These are phyloP conservation scores for Laothoe populi DNA, from an alignment of 2,888 invertebrate species.

Conservation along the genomic window DNA sequence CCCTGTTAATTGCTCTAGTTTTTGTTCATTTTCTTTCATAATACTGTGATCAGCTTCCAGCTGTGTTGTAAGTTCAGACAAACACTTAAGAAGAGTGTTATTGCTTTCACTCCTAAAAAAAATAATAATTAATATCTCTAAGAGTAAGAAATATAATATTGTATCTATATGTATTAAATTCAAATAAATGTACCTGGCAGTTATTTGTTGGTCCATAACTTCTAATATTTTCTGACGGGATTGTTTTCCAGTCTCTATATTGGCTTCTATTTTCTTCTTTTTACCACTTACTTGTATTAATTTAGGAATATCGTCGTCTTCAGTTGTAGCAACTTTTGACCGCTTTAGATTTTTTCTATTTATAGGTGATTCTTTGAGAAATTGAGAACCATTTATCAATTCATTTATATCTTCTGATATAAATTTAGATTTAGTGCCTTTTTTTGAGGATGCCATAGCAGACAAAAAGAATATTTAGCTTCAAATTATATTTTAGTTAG, in stretches of 20 bases:
- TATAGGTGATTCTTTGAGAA: slow-evolving; percentile 57
- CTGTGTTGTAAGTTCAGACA: slow-evolving; percentile 58
- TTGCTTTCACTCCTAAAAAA: slow-evolving; percentile 64
- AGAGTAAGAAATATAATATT: neutral
- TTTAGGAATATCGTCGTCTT: slow-evolving; percentile 57
- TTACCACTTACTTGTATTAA: slow-evolving; percentile 54
- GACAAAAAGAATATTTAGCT: neutral
- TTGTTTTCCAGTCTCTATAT: slow-evolving; percentile 54
- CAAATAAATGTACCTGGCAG: slow-evolving; percentile 56
- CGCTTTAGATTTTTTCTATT: slow-evolving; percentile 58
- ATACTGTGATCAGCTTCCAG: slow-evolving; percentile 64
- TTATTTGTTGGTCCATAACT: slow-evolving; percentile 61
- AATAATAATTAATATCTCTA: slow-evolving; percentile 16
- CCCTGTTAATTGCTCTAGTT: slow-evolving; percentile 64
- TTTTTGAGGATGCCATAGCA: slow-evolving; percentile 59
- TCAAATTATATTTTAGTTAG: neutral
- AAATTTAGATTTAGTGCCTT: slow-evolving; percentile 57
- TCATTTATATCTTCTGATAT: slow-evolving; percentile 58
- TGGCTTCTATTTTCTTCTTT: slow-evolving; percentile 57
- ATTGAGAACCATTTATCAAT: slow-evolving; percentile 59
- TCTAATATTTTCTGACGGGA: slow-evolving; percentile 65
- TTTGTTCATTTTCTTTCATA: slow-evolving; percentile 73
- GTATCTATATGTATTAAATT: slow-evolving; percentile 17
- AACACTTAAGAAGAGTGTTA: slow-evolving; percentile 55
- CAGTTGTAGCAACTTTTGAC: slow-evolving; percentile 44